Evolutionary conservation across 2,888 invertebrate species (phyloP).

Genomic region (Mythimna ferrago): DNA sequence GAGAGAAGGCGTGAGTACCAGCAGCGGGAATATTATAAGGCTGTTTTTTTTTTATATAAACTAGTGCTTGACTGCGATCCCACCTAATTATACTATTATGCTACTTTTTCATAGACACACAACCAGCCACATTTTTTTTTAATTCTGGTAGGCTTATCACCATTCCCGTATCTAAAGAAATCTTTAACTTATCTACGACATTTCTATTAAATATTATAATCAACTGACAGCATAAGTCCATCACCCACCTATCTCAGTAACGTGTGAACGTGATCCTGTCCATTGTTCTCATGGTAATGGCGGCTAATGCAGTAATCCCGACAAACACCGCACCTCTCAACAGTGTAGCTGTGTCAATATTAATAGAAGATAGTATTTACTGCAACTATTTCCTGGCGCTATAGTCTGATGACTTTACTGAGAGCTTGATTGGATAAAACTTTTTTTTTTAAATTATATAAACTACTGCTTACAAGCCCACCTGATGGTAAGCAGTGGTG

Average conservation of each 20-base stretch:
- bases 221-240: not conserved
- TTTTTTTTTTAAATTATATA: not conserved
- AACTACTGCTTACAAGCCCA: too few species aligned
- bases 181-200: not conserved
- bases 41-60: too few species aligned
- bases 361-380: conserved; percentile 40
- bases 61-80: too few species aligned
- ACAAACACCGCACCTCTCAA: conserved; percentile 33
- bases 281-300: conserved; percentile 45
- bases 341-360: conserved; percentile 49
- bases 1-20: too few species aligned
- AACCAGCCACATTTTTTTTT: too few species aligned
- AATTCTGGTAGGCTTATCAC: too few species aligned
- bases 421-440: not conserved
- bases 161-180: too few species aligned
- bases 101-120: too few species aligned
- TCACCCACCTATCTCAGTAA: not conserved
- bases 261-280: conserved; percentile 39
- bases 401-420: not conserved
- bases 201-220: not conserved
- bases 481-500: too few species aligned
- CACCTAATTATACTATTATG: too few species aligned
- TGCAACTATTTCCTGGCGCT: conserved; percentile 49
- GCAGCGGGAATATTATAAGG: too few species aligned
- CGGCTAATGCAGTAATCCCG: conserved; percentile 34